A percentile compares a stretch with the other conserved stretches of the same genome.
Evolutionary conservation across 2,113 vertebrate genomes (phyloP).

Genomic region (Agelaius phoeniceus): DNA sequence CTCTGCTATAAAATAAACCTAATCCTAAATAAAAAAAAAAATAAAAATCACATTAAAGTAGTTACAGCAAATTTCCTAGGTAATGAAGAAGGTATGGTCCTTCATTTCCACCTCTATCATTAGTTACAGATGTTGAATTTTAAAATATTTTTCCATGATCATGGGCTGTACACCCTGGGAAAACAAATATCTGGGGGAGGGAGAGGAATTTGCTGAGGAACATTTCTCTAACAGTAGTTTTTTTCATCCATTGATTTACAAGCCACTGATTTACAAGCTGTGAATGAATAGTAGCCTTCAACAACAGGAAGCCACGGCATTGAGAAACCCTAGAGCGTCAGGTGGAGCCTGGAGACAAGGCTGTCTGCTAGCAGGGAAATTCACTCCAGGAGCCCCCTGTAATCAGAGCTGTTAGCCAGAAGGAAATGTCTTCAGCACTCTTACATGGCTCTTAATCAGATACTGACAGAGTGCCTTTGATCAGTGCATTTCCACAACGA

Average conservation of each 20-base stretch:
- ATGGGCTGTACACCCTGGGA: conserved; percentile 52
- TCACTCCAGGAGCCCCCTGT: conserved; percentile 76
- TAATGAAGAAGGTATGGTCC: conserved; percentile 19
- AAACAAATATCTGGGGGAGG: conserved; percentile 72
- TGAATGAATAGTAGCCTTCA: conserved; percentile 85
- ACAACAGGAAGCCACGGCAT: conserved; percentile 80
- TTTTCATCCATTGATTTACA: conserved; percentile 81
- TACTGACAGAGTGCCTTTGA: conserved; percentile 82
- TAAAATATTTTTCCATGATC: conserved; percentile 65
- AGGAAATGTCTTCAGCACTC: conserved; percentile 84
- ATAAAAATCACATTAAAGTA: conserved; percentile 23
- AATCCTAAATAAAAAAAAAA: background rate
- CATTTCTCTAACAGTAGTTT: conserved; percentile 77
- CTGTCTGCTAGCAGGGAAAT: conserved; percentile 76
- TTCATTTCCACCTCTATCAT: conserved; percentile 54
- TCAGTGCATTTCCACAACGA: conserved; percentile 73
- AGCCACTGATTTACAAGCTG: conserved; percentile 85
- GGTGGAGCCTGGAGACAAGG: conserved; percentile 77
- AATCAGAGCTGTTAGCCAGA: conserved; percentile 83
- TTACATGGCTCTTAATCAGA: conserved; percentile 84
- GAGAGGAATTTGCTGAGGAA: conserved; percentile 75
- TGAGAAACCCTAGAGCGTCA: conserved; percentile 77
- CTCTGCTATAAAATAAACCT: background rate
- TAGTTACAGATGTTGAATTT: conserved; percentile 69
- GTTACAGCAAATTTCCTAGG: conserved; percentile 26